These are phyloP conservation scores for Megalops atlanticus DNA, from an alignment of 2,113 vertebrate species.

Conservation along the genomic window DNA sequence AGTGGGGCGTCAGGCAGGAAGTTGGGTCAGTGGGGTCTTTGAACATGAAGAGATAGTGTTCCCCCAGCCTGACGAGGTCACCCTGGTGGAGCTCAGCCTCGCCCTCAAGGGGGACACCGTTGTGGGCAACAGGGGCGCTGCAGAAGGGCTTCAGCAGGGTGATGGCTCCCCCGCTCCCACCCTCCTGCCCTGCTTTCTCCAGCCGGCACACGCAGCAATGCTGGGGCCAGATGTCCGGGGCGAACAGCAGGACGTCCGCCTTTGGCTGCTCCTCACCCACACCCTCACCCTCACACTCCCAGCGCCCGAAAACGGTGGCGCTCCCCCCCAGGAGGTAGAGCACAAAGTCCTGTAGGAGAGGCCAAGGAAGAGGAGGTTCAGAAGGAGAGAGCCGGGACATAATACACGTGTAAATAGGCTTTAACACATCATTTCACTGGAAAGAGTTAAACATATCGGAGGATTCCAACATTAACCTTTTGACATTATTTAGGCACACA, in stretches of 20 bases:
- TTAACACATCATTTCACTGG: too few species aligned
- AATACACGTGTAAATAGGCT: too few species aligned
- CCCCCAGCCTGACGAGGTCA: slow-evolving; percentile 71
- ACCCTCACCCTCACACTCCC: slow-evolving; percentile 26
- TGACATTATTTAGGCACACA: too few species aligned
- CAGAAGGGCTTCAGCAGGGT: slow-evolving; percentile 52
- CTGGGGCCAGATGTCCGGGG: slow-evolving; percentile 59
- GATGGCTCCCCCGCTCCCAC: slow-evolving; percentile 2
- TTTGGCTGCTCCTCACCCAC: slow-evolving; percentile 36
- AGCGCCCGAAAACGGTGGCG: slow-evolving; percentile 57
- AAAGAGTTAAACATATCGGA: too few species aligned
- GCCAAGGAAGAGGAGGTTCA: too few species aligned
- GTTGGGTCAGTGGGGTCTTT: slow-evolving; percentile 61
- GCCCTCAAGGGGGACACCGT: slow-evolving; percentile 54
- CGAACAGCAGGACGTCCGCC: slow-evolving; percentile 59
- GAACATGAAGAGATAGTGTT: slow-evolving; percentile 73
- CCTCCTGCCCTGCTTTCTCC: background rate
- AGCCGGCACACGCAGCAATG: slow-evolving; percentile 65
- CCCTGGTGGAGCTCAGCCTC: slow-evolving; percentile 62
- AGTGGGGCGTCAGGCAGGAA: background rate
- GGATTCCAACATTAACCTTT: too few species aligned
- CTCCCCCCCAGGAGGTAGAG: slow-evolving; percentile 65
- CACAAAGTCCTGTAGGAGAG: slow-evolving; percentile 76
- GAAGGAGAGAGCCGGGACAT: too few species aligned
- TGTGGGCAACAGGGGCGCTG: slow-evolving; percentile 58